Base-by-base conservation (phyloP, 2,797 vertebrate genomes). In the Fringilla coelebs region DNA sequence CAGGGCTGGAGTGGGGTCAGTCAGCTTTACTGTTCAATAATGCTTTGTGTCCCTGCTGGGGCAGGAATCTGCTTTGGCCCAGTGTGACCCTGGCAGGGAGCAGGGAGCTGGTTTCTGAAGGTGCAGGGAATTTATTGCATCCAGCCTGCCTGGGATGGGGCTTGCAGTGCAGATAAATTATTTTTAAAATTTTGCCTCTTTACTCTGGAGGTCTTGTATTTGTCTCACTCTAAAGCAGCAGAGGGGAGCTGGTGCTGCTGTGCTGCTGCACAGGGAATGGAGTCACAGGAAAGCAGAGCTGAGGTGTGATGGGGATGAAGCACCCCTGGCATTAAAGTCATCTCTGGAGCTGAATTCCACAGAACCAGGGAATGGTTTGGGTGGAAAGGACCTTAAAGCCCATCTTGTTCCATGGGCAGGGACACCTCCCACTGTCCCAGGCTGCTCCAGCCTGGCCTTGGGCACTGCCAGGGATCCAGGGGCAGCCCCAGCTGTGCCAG, bases 161-260 rank as follows among this genome's bases (percentile, higher is more conserved):
- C 41, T 81, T 55, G 48, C 6, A 6, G 65, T 4, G 29, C 17
- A 54, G 32, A 7, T 61, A 18, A 80, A 43, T 63, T 29, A 6
- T 13, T 63, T 45, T 41, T 31, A 1, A 70, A 51, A 31, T 17
- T 13, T 51, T 62, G 11, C 51, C 19, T 32, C 20, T 65, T 70
- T 29, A 5, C 22, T 58, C 68, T 71, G 0, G 0, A 74, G 32
- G 57, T 76, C 14, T 22, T 61, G 61, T 13, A 15, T 2, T 4
- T 43, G 13, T 18, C 19, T 75, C 2, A 4, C 24, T 32, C 58
- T 26, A 14, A 58, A 25, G 11, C 28, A 29, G 71, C 63, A 17
- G 24, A 40, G 38, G 4, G 20, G 51, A 55, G 43, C 19, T 76
- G 17, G 2, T 70, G 72, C 75, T 88, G 1, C 71, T 26, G 60